A percentile compares a stretch with the other conserved stretches of the same genome.
Evolutionary conservation across 2,888 invertebrate species (phyloP).

Genomic region (Athalia cordata): DNA sequence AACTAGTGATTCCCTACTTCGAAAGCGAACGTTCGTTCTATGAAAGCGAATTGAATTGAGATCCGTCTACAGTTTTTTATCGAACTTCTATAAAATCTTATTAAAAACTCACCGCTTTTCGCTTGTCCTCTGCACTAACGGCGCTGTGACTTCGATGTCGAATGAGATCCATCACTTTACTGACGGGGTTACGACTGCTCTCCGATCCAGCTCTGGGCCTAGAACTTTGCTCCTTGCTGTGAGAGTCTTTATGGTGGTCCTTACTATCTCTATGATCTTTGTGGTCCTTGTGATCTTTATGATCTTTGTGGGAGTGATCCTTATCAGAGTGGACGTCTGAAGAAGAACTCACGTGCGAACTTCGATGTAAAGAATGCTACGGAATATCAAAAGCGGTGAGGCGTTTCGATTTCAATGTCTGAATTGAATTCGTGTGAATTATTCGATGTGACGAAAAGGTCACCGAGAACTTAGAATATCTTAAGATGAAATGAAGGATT

Average conservation of each 20-base stretch:
- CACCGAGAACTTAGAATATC: too few species aligned
- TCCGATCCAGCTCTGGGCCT: constrained; percentile 75
- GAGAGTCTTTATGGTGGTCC: constrained; percentile 57
- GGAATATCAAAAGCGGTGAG: constrained; percentile 27
- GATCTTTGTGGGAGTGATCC: constrained; percentile 60
- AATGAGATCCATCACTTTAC: constrained; percentile 94
- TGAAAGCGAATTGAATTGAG: background rate
- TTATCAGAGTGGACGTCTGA: constrained; percentile 65
- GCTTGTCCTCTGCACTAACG: constrained; percentile 81
- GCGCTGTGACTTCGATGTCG: constrained; percentile 85
- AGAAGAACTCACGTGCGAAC: constrained; percentile 67
- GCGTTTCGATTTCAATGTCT: background rate
- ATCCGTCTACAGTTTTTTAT: background rate
- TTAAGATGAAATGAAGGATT: too few species aligned
- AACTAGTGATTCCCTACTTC: background rate
- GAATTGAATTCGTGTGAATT: background rate
- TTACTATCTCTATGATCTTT: constrained; percentile 60
- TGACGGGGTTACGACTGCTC: constrained; percentile 84
- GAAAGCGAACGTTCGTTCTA: too few species aligned
- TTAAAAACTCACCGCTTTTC: constrained; percentile 79
- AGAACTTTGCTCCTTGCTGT: constrained; percentile 56
- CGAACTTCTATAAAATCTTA: background rate
- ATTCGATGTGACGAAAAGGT: background rate
- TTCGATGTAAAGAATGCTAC: constrained; percentile 67
- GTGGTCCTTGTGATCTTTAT: constrained; percentile 57